Conservation (phyloP, 1,140 invertebrate species). For the Pollicipes pollicipes region DNA sequence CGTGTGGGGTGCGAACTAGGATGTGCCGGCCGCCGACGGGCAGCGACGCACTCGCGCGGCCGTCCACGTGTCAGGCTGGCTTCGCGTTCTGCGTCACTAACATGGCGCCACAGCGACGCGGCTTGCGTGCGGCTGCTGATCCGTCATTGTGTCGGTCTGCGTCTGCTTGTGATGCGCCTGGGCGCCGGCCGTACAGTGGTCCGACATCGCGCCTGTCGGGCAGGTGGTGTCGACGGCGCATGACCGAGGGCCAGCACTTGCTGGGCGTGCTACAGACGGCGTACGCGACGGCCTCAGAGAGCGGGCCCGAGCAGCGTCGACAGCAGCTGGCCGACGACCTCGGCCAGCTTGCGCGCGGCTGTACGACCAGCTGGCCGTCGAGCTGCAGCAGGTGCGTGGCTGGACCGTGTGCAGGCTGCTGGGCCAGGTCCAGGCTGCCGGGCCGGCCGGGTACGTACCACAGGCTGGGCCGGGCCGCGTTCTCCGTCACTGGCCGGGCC, state of each 20-base stretch:
- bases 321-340: constrained; percentile 53
- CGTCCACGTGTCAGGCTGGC: no score
- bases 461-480: no score
- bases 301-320: constrained; percentile 58
- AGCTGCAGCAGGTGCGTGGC: constrained; percentile 42
- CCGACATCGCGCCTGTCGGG: no score
- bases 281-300: constrained; percentile 64
- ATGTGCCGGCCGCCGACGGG: constrained; percentile 48
- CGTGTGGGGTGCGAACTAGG: constrained; percentile 68
- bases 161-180: no score
- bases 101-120: no score
- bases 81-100: no score
- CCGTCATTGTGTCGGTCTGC: no score
- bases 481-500: no score
- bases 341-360: constrained; percentile 49
- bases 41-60: constrained; percentile 14
- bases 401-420: constrained; percentile 2
- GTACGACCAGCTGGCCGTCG: constrained; percentile 65
- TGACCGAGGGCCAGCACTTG: constrained; percentile 72
- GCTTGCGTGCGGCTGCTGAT: no score
- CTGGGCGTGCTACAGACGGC: constrained; percentile 57
- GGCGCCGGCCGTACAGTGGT: no score
- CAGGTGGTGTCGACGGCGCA: constrained; percentile 41
- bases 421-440: no score
- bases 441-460: constrained; percentile 4